Conservation (phyloP, 2,797 vertebrate genomes). For the Columba guinea region DNA sequence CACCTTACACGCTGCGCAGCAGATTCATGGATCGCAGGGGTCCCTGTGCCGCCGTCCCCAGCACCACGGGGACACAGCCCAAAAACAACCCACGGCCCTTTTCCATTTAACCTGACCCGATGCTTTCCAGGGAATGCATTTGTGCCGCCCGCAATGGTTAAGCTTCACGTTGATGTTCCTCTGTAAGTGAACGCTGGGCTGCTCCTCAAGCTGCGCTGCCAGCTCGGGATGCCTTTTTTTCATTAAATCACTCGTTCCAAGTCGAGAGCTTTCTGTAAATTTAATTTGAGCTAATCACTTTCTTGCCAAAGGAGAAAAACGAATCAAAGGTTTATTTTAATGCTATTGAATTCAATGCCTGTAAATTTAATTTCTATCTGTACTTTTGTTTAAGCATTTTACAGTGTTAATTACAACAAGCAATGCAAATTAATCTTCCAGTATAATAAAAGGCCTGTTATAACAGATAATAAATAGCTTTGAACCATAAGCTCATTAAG, state of each 20-base stretch:
- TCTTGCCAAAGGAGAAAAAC: conserved; percentile 63
- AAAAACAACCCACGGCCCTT: neutral
- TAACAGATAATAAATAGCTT: conserved; percentile 40
- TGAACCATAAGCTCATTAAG: conserved; percentile 12
- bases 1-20: neutral
- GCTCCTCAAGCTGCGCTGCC: neutral
- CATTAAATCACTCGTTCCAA: conserved; percentile 33
- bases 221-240: neutral
- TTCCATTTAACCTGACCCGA: rapidly evolving
- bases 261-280: conserved; percentile 34
- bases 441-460: conserved; percentile 36
- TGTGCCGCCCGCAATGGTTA: neutral
- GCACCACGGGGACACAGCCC: neutral
- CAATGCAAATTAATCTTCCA: conserved; percentile 46
- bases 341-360: conserved; percentile 31
- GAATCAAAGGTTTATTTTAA: conserved; percentile 56
- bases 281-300: conserved; percentile 59
- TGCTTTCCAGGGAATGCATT: rapidly evolving
- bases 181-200: neutral
- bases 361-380: conserved; percentile 61
- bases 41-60: neutral
- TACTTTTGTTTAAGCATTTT: conserved; percentile 61
- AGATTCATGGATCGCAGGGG: rapidly evolving
- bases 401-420: conserved; percentile 51
- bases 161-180: neutral